These are phyloP conservation scores for Octonoba sinensis DNA, from an alignment of 2,888 invertebrate species.

Conservation along the genomic window DNA sequence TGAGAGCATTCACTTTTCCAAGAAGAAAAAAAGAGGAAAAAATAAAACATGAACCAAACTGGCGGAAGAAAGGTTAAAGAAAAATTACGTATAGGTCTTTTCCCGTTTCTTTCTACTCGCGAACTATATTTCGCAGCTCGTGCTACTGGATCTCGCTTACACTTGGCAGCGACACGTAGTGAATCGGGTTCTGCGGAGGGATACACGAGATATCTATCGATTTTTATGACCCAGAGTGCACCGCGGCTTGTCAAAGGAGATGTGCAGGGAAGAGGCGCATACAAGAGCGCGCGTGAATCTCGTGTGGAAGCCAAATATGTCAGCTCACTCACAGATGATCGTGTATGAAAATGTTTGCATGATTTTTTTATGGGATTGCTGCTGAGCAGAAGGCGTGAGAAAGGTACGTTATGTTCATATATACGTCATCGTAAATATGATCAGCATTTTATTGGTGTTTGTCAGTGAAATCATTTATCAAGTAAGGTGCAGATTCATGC, in stretches of 20 bases:
- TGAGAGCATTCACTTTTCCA: slow-evolving; percentile 10
- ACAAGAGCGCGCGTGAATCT: slow-evolving; percentile 25
- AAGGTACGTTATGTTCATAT: slow-evolving; percentile 20
- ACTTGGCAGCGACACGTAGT: neutral
- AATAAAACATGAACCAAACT: slow-evolving; percentile 5
- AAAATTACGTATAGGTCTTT: slow-evolving; percentile 19
- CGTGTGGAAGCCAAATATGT: neutral
- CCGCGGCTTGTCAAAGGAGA: slow-evolving; percentile 1
- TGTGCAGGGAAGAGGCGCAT: slow-evolving; percentile 30
- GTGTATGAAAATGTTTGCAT: slow-evolving; percentile 3
- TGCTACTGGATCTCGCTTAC: neutral
- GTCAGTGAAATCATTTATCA: neutral
- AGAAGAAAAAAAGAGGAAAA: neutral
- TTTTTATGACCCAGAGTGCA: slow-evolving; percentile 28
- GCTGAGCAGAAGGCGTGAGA: slow-evolving; percentile 1
- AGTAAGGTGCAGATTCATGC: too few relatives aligned
- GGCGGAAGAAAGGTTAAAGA: slow-evolving; percentile 1
- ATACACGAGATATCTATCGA: slow-evolving; percentile 46
- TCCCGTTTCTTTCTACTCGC: slow-evolving; percentile 4
- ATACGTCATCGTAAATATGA: neutral
- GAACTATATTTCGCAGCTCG: slow-evolving; percentile 32
- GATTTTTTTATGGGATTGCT: slow-evolving; percentile 21
- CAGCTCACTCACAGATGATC: neutral
- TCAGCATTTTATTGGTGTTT: neutral
- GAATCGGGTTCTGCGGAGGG: slow-evolving; percentile 25